Evolutionary conservation across 37 sponge, comb jelly and placozoan genomes (phyloP).

Genomic region (Diacarnus erythraeanus): DNA sequence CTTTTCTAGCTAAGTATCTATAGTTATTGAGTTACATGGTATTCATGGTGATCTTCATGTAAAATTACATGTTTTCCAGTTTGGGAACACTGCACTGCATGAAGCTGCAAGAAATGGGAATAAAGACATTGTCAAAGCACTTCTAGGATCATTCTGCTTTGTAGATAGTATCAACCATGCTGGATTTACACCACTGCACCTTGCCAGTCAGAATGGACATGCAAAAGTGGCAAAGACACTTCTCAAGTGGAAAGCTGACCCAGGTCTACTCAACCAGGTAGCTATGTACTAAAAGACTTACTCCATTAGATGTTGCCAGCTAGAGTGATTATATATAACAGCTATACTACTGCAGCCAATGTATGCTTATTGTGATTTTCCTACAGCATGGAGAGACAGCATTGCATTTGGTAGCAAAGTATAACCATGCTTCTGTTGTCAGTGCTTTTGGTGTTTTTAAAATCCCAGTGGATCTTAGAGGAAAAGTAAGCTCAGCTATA

Average conservation of each 20-base stretch:
- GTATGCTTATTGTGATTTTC: neutral
- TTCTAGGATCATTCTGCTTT: conserved; percentile 65
- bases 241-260: conserved; percentile 73
- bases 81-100: conserved; percentile 79
- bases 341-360: neutral
- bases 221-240: conserved; percentile 68
- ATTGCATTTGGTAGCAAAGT: conserved; percentile 71
- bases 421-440: conserved; percentile 55
- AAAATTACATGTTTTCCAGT: conserved; percentile 16
- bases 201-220: conserved; percentile 77
- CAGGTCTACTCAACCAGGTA: conserved; percentile 55
- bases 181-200: conserved; percentile 69
- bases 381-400: conserved; percentile 73
- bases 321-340: neutral
- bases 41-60: neutral
- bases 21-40: neutral
- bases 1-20: neutral
- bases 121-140: conserved; percentile 67
- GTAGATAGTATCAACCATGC: conserved; percentile 69
- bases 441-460: conserved; percentile 46
- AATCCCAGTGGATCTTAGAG: conserved; percentile 48
- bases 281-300: neutral
- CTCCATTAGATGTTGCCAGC: neutral
- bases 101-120: conserved; percentile 80
- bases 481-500: conserved; percentile 54